Conservation (phyloP, 1,140 invertebrate species). For the Scaptomyza pallida region DNA sequence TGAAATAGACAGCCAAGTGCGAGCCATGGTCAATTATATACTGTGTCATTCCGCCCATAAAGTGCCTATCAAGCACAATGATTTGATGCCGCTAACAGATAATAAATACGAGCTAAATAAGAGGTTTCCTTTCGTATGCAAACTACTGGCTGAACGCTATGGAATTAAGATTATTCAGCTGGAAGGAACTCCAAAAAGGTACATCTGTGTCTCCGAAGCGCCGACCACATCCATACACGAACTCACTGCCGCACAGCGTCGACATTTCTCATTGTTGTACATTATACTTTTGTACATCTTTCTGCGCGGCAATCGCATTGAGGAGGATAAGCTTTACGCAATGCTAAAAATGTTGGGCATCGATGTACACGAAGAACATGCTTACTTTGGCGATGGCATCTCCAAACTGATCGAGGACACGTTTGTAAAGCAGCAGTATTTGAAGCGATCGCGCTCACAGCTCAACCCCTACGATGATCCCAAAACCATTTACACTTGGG, state of each 20-base stretch:
- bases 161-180: slow-evolving; percentile 44
- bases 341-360: slow-evolving; percentile 55
- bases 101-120: slow-evolving; percentile 24
- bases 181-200: slow-evolving; percentile 37
- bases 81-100: slow-evolving; percentile 31
- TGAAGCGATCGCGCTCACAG: slow-evolving; percentile 64
- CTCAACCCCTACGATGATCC: slow-evolving; percentile 52
- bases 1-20: slow-evolving; percentile 44
- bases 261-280: slow-evolving; percentile 52
- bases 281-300: slow-evolving; percentile 71
- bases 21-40: slow-evolving; percentile 53
- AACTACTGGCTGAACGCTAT: slow-evolving; percentile 38
- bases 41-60: slow-evolving; percentile 55
- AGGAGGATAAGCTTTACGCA: slow-evolving; percentile 52
- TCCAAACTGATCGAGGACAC: slow-evolving; percentile 69
- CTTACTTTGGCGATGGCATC: slow-evolving; percentile 61
- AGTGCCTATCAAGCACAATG: slow-evolving; percentile 60
- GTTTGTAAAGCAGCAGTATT: slow-evolving; percentile 72
- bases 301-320: slow-evolving; percentile 45
- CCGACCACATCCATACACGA: slow-evolving; percentile 51
- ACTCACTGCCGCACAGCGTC: slow-evolving; percentile 48
- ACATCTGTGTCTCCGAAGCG: slow-evolving; percentile 49
- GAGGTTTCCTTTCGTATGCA: slow-evolving; percentile 39
- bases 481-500: slow-evolving; percentile 53
- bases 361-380: slow-evolving; percentile 58